phyloP scores from a whole-genome alignment of 2,888 invertebrate species.

The Scaptomyza polygonia region DNA sequence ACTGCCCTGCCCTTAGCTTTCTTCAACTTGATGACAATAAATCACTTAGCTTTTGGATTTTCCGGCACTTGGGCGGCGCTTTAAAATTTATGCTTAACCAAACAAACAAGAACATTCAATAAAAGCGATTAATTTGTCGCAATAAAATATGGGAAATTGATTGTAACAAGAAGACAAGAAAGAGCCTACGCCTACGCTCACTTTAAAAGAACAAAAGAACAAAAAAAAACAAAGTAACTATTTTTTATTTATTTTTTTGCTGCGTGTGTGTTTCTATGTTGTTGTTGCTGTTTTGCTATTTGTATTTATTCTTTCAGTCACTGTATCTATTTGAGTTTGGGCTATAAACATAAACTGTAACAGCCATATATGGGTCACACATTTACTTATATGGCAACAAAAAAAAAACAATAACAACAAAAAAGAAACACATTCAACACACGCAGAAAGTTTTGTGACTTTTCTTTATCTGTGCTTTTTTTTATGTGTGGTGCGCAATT shows the following conservation, averaged over 20 bases:
- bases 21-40: conserved; percentile 2
- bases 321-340: conserved; percentile 10
- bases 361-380: conserved; percentile 50
- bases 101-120: conserved; percentile 60
- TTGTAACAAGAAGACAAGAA: conserved; percentile 18
- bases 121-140: conserved; percentile 61
- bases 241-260: too few relatives aligned
- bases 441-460: background rate
- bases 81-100: conserved; percentile 46
- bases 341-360: conserved; percentile 17
- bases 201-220: background rate
- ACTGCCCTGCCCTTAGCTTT: background rate
- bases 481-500: background rate
- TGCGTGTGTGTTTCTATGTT: background rate
- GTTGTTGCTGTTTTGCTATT: background rate
- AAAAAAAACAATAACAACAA: background rate
- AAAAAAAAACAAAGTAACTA: too few relatives aligned
- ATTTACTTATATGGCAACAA: conserved; percentile 4
- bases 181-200: conserved; percentile 1
- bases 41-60: conserved; percentile 22
- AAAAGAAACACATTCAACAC: background rate
- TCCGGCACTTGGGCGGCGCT: conserved; percentile 36
- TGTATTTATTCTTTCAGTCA: background rate
- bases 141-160: conserved; percentile 34
- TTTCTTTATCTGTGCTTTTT: conserved; percentile 11